phyloP scores from a whole-genome alignment of 2,797 vertebrate species.

The Epinephelus coioides region DNA sequence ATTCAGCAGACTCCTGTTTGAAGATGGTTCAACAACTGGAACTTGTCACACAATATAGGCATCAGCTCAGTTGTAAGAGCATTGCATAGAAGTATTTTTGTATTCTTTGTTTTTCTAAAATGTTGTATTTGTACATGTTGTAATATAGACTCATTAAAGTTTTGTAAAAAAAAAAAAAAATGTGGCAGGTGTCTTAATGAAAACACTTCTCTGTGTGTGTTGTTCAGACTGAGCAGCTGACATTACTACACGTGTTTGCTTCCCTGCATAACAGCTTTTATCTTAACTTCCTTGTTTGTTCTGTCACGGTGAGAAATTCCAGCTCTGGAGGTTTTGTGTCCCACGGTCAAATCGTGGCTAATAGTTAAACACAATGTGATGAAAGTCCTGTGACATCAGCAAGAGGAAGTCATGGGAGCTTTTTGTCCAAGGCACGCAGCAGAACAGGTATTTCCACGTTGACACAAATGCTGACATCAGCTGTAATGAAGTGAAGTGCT shows the following conservation, averaged over 20 bases:
- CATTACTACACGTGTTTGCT: not conserved
- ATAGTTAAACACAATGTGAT: not conserved
- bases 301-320: conserved; percentile 29
- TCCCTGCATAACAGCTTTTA: not conserved
- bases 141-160: conserved; percentile 24
- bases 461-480: not conserved
- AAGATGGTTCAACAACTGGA: not conserved
- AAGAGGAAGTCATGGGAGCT: conserved; percentile 19
- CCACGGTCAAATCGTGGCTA: not conserved
- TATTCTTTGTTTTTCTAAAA: not conserved
- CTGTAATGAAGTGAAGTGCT: not conserved
- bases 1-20: not conserved
- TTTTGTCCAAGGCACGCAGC: not conserved
- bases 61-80: conserved; percentile 54
- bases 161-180: not conserved
- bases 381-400: conserved; percentile 36
- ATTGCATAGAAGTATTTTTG: not conserved
- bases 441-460: conserved; percentile 35
- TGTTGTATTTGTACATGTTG: conserved; percentile 3
- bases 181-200: not conserved
- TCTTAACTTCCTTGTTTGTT: conserved; percentile 25
- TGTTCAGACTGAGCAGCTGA: not conserved
- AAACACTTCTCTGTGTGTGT: not conserved
- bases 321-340: conserved; percentile 24
- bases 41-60: not conserved